Evolutionary conservation across 2,113 vertebrate genomes (phyloP).

Genomic region (Nibea coibor): DNA sequence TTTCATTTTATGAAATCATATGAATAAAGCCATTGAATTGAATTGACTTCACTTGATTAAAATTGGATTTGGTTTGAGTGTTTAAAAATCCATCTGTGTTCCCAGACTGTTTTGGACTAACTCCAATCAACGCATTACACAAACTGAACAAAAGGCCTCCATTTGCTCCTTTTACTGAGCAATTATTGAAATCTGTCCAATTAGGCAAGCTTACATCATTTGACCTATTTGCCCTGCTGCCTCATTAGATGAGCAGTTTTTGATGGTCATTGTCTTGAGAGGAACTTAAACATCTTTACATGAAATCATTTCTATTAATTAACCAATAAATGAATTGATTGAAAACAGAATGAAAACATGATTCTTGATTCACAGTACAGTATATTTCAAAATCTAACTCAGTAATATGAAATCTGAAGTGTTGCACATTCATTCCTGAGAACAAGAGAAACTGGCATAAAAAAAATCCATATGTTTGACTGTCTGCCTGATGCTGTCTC

Average conservation of each 20-base stretch:
- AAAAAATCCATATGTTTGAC: not conserved
- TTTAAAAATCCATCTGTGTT: constrained; percentile 50
- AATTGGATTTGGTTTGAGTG: constrained; percentile 40
- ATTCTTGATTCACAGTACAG: no score
- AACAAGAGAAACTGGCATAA: not conserved
- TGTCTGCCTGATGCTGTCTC: not conserved
- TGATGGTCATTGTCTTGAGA: not conserved
- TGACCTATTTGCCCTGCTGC: constrained; percentile 1
- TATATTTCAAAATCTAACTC: not conserved
- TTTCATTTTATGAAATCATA: not conserved
- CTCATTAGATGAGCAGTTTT: not conserved
- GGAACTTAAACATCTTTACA: not conserved
- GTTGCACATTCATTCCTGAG: not conserved
- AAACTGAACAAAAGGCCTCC: constrained; percentile 14
- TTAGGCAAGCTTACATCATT: constrained; percentile 23
- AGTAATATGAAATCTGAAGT: not conserved
- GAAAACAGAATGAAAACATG: not conserved
- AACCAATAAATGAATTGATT: not conserved
- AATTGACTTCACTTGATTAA: not conserved
- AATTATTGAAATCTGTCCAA: constrained; percentile 16
- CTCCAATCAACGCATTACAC: constrained; percentile 43
- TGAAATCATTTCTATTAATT: not conserved
- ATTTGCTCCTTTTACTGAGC: constrained; percentile 16
- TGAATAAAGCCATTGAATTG: not conserved
- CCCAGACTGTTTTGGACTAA: constrained; percentile 43